A percentile compares a stretch with the other conserved stretches of the same genome.
These are phyloP conservation scores for Podargus strigoides DNA, from an alignment of 2,797 vertebrate species.

Conservation along the genomic window DNA sequence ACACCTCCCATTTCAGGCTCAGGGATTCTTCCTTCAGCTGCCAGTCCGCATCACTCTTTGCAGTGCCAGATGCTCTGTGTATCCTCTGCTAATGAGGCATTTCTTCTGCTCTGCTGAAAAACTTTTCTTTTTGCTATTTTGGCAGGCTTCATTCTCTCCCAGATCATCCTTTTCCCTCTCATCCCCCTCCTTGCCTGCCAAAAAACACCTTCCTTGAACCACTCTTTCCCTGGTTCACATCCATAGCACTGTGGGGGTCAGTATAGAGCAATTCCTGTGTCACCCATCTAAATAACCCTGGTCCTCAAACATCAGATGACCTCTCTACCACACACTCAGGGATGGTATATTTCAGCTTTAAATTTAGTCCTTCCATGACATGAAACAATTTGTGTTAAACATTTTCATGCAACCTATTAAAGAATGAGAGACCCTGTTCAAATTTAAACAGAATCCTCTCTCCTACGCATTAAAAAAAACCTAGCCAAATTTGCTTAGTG, in stretches of 20 bases:
- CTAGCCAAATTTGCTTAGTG: background rate
- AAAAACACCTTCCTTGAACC: background rate
- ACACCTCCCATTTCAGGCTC: background rate
- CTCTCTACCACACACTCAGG: background rate
- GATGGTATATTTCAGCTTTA: background rate
- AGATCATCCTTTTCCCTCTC: background rate
- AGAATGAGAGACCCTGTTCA: background rate
- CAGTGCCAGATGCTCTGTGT: background rate
- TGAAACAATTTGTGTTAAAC: background rate
- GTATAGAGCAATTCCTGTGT: rapidly evolving
- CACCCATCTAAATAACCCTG: background rate
- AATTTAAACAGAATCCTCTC: background rate
- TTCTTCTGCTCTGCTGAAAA: constrained; percentile 7
- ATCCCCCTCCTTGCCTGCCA: background rate
- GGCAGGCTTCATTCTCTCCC: background rate
- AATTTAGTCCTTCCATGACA: background rate
- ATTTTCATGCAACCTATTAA: background rate
- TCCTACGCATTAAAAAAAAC: background rate
- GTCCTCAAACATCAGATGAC: background rate
- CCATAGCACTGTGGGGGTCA: background rate
- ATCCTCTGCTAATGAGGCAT: background rate
- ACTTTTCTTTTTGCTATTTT: background rate
- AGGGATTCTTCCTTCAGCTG: background rate
- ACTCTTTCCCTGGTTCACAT: background rate
- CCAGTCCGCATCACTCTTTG: background rate